A percentile compares a stretch with the other conserved stretches of the same genome.
Evolutionary conservation across 2,113 vertebrate genomes (phyloP).

Genomic region (Cephalophus harveyi): DNA sequence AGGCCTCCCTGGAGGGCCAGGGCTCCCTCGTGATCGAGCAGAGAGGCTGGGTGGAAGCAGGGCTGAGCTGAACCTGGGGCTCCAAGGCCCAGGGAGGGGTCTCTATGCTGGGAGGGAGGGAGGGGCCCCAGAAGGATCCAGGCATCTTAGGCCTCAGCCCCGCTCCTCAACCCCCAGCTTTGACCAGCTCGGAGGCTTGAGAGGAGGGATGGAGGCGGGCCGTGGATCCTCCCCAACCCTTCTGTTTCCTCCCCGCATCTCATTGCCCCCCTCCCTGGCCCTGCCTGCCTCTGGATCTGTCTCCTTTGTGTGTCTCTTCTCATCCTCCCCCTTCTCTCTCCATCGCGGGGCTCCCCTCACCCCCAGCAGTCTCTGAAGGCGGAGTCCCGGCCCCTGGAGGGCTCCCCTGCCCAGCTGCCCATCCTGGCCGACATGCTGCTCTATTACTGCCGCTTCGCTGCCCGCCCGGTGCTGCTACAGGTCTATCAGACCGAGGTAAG

Average conservation of each 20-base stretch:
- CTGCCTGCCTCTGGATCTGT: not conserved
- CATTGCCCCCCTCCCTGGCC: no score
- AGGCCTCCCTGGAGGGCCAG: not conserved
- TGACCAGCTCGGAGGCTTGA: not conserved
- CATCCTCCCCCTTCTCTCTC: not conserved
- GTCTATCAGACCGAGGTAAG: slow-evolving; percentile 95
- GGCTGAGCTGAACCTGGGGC: not conserved
- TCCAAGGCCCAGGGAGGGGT: not conserved
- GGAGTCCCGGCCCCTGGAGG: slow-evolving; percentile 79
- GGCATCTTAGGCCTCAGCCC: not conserved
- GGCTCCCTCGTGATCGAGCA: not conserved
- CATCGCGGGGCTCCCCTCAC: fast-evolving
- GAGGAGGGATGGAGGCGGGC: fast-evolving
- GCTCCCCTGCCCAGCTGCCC: slow-evolving; percentile 83
- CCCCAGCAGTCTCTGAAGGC: slow-evolving; percentile 84
- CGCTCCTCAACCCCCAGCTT: not conserved
- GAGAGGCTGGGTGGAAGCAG: not conserved
- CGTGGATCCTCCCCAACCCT: not conserved
- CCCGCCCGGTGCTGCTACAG: slow-evolving; percentile 88
- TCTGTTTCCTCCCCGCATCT: not conserved
- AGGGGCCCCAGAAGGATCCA: not conserved
- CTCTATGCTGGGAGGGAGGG: not conserved
- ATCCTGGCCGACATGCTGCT: slow-evolving; percentile 96
- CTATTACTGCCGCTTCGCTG: slow-evolving; percentile 94
- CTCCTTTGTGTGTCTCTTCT: not conserved